A percentile compares a stretch with the other conserved stretches of the same genome.
These are phyloP conservation scores for Chelonoidis abingdonii DNA, from an alignment of 2,113 vertebrate genomes.

Conservation along the genomic window DNA sequence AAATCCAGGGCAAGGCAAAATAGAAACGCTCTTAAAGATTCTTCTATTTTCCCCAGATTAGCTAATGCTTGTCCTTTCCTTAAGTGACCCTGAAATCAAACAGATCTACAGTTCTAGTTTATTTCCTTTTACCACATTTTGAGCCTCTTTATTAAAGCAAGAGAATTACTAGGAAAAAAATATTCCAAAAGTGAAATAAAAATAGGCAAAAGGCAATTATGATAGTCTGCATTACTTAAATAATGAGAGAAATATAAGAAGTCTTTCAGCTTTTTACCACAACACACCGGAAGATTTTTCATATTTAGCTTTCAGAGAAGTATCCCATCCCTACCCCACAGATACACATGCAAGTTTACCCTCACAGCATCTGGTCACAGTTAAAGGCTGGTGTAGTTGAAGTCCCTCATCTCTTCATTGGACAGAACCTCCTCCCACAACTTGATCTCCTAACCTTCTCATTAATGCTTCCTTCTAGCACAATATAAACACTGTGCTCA, in stretches of 20 bases:
- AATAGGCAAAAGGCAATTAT: not conserved
- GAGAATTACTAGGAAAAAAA: not conserved
- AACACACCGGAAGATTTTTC: not conserved
- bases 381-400: not conserved
- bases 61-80: slow-evolving; percentile 90
- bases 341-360: not conserved
- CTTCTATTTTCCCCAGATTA: slow-evolving; percentile 87
- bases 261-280: not conserved
- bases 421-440: not conserved
- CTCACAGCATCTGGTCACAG: not conserved
- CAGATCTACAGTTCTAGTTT: not conserved
- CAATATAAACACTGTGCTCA: not conserved
- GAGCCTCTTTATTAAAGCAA: not conserved
- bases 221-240: accelerated
- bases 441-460: not conserved
- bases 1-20: slow-evolving; percentile 89
- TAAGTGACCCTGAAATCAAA: slow-evolving; percentile 85
- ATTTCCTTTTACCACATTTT: not conserved
- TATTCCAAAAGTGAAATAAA: not conserved
- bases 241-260: not conserved
- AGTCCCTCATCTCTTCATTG: not conserved
- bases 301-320: not conserved
- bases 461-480: not conserved
- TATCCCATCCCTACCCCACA: not conserved
- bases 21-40: slow-evolving; percentile 91